Evolutionary conservation across 2,113 vertebrate genomes (phyloP).

Genomic region (Garra rufa): DNA sequence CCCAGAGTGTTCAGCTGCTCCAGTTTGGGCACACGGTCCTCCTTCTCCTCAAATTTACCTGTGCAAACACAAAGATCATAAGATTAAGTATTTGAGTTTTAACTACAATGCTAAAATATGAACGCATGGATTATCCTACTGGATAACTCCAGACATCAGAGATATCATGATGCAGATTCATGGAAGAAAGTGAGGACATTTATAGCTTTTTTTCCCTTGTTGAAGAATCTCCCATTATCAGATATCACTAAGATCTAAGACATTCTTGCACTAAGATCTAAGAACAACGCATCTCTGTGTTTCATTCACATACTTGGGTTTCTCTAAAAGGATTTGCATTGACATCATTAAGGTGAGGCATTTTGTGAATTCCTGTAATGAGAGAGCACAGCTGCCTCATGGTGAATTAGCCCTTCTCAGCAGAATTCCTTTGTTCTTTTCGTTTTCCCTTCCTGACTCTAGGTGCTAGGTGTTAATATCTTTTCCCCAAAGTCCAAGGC

Average conservation of each 20-base stretch:
- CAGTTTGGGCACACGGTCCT: conserved; percentile 86
- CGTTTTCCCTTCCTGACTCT: background rate
- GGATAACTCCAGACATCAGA: conserved; percentile 16
- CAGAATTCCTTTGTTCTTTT: conserved; percentile 44
- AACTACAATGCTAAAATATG: background rate
- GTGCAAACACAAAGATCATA: background rate
- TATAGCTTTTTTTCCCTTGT: background rate
- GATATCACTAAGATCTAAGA: conserved; percentile 7
- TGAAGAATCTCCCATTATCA: background rate
- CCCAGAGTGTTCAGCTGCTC: conserved; percentile 86
- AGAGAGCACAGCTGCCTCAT: conserved; percentile 26
- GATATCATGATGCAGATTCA: background rate
- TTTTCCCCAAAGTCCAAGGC: conserved; percentile 47
- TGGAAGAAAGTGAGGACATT: background rate
- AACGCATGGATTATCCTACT: conserved; percentile 26
- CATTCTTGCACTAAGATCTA: conserved; percentile 19
- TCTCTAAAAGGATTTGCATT: conserved; percentile 23
- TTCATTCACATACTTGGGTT: background rate
- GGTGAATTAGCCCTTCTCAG: conserved; percentile 7
- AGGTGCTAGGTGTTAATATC: conserved; percentile 57
- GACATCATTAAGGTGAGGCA: conserved; percentile 30
- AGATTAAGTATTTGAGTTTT: background rate
- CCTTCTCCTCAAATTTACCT: conserved; percentile 95
- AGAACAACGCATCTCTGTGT: background rate
- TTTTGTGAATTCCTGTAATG: conserved; percentile 35